A percentile compares a stretch with the other conserved stretches of the same genome.
Evolutionary conservation across 2,888 invertebrate species (phyloP).

Genomic region (Hymenopus coronatus): DNA sequence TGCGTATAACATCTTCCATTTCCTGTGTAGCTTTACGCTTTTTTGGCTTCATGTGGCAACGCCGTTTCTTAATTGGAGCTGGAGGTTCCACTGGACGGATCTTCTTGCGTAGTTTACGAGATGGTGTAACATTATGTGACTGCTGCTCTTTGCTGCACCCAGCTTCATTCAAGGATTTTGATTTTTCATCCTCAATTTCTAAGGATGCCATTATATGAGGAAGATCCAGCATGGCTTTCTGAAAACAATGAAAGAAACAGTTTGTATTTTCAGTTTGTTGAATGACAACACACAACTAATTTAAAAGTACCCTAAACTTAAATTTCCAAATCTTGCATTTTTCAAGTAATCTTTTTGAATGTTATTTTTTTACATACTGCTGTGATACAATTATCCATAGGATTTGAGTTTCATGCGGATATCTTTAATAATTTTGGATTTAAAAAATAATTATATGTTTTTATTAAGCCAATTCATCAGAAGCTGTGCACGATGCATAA

Average conservation of each 20-base stretch:
- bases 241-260: not conserved
- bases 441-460: no score
- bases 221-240: not conserved
- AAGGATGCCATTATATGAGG: constrained; percentile 2
- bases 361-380: no score
- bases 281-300: no score
- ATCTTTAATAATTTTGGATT: no score
- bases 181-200: not conserved
- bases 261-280: no score
- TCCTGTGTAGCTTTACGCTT: not conserved
- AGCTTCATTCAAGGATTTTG: not conserved
- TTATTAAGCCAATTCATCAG: no score
- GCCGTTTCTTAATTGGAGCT: not conserved
- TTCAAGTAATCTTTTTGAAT: no score
- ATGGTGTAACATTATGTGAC: not conserved
- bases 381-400: no score
- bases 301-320: no score
- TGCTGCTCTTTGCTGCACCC: not conserved
- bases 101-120: not conserved
- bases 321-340: no score
- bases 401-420: no score
- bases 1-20: not conserved
- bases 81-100: not conserved
- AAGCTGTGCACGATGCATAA: no score
- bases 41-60: not conserved